These are phyloP conservation scores for Elmis aenea DNA, from an alignment of 2,888 invertebrate species.

Conservation along the genomic window DNA sequence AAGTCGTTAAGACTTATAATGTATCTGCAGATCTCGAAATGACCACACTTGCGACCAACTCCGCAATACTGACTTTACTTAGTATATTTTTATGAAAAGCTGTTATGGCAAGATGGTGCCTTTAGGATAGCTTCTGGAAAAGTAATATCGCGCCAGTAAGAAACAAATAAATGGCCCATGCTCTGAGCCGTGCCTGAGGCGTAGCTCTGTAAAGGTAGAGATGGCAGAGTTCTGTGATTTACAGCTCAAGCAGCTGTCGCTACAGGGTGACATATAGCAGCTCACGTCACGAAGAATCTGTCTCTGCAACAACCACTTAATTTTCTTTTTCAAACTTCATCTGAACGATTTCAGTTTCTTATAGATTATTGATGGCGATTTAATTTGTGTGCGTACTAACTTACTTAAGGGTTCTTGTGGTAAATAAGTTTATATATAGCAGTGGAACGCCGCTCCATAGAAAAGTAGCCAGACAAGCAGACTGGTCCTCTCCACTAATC, in stretches of 20 bases:
- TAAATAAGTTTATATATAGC: too few species aligned
- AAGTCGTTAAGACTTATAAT: constrained; percentile 19
- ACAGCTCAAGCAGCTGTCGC: constrained; percentile 9
- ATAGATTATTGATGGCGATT: too few species aligned
- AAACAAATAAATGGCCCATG: constrained; percentile 33
- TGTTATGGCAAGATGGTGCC: constrained; percentile 31
- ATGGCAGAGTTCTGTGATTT: constrained; percentile 16
- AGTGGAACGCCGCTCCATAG: not conserved
- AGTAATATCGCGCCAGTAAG: constrained; percentile 33
- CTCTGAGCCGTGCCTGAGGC: constrained; percentile 18
- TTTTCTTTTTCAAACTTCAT: too few species aligned
- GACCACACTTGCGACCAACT: constrained; percentile 28
- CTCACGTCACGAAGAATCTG: not conserved
- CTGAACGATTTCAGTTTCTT: too few species aligned
- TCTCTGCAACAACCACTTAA: not conserved
- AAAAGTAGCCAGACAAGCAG: constrained; percentile 8
- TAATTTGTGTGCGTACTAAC: too few species aligned
- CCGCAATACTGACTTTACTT: constrained; percentile 29
- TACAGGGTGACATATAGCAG: constrained; percentile 9
- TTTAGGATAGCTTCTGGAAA: constrained; percentile 27
- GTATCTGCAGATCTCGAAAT: constrained; percentile 23
- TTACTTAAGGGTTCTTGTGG: too few species aligned
- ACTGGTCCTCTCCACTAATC: constrained; percentile 33
- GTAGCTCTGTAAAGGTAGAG: constrained; percentile 11
- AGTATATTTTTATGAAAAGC: constrained; percentile 34